Base-by-base conservation (phyloP, 2,888 invertebrate genomes). In the Andrena dorsata region DNA sequence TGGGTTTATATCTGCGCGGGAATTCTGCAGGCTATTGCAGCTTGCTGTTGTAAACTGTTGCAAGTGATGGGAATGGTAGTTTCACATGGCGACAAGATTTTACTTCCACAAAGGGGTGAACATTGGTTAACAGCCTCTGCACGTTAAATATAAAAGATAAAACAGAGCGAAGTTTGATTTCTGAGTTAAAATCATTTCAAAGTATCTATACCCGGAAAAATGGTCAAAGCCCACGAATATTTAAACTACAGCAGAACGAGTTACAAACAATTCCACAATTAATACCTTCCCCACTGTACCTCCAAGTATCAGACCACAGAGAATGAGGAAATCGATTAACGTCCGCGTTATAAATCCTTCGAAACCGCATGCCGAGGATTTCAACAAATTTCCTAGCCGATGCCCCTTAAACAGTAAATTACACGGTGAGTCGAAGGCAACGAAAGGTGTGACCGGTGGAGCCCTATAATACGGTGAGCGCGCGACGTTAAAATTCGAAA, bases 381-480 rank as follows among this genome's bases (percentile, higher is more conserved):
- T 60, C 49, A 32, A 49, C 20, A 26, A 35, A 69, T 28, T 32
- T 60, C 35, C 28, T 35, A 20, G 23, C 23, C 20, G 20, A 32
- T 47, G n/a, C 51, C 60, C 61, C 63, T 41, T 75, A 84, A 84
- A 66, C 69, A 71, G 81, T 80, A 88, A 88, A 88, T 88, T 88
- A 88, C 76, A 88, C 76, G 84, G 79, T 82, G 64, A 79, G 71
- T 30, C 65, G 41, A 69, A 78, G 80, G 82, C 74, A 84, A 82
- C 76, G 86, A 88, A 87, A 87, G 88, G 88, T 88, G 88, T 80
- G 88, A 88, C 88, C 80, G 73, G 65, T 76, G 61, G 71, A 77
- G 63, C 72, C 78, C 64, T 53, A 47, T 58, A 58, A 80, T 74
- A 64, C 68, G 58, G 49, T 63, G 78, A 63, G 76, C 71, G 76